Evolutionary conservation across 2,113 vertebrate species (phyloP).

Genomic region (Chitala chitala): DNA sequence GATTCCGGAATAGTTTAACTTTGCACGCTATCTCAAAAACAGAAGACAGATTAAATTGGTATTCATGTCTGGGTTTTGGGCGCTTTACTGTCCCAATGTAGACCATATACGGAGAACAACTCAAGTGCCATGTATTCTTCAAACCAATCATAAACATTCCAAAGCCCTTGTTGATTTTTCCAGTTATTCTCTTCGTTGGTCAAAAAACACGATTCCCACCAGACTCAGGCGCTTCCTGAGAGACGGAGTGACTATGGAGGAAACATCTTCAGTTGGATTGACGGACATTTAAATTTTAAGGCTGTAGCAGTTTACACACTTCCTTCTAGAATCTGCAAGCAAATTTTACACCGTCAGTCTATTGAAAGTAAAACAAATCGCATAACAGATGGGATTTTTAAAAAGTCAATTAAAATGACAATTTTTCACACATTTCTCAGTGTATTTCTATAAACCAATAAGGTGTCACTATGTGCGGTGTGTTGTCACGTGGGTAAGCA

Average conservation of each 20-base stretch:
- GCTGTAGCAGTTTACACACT: slow-evolving; percentile 29
- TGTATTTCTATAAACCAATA: slow-evolving; percentile 8
- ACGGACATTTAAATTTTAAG: slow-evolving; percentile 59
- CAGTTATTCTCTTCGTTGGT: slow-evolving; percentile 30
- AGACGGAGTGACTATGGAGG: slow-evolving; percentile 58
- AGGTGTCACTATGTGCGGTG: background rate
- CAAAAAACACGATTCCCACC: slow-evolving; percentile 56
- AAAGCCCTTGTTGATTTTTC: too few relatives aligned
- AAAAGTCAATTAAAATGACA: background rate
- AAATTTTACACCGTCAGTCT: slow-evolving; percentile 21
- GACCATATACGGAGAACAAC: background rate
- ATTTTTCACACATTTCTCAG: background rate
- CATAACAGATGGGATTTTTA: background rate
- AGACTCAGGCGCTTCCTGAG: slow-evolving; percentile 56
- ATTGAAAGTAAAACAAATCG: slow-evolving; percentile 10
- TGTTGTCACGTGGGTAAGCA: background rate
- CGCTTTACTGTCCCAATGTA: background rate
- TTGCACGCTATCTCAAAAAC: background rate
- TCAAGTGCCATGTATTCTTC: background rate
- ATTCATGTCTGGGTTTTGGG: background rate
- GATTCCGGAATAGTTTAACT: background rate
- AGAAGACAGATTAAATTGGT: background rate
- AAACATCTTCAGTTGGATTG: slow-evolving; percentile 63
- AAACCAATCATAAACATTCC: background rate
- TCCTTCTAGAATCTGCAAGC: slow-evolving; percentile 14